These are phyloP conservation scores for Ptychodera flava DNA, from an alignment of 35 echinoderm and acorn worm species.

Conservation along the genomic window DNA sequence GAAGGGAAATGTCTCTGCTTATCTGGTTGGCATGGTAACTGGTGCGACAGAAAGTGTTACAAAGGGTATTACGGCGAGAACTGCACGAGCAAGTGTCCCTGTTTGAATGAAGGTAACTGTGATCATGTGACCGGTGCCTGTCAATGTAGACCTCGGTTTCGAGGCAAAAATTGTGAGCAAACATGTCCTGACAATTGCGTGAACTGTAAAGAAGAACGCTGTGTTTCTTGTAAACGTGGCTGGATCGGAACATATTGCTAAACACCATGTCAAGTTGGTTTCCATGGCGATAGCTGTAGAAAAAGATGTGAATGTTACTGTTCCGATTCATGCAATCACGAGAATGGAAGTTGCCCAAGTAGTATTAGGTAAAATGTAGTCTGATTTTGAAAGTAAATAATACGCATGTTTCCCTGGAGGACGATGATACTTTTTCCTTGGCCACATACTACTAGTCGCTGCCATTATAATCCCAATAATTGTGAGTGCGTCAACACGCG, in stretches of 20 bases:
- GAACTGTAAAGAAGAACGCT: background rate
- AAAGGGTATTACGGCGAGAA: slow-evolving; percentile 40
- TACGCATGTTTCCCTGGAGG: too few relatives aligned
- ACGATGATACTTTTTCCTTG: too few relatives aligned
- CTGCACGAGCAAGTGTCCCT: slow-evolving; percentile 5
- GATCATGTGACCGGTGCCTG: background rate
- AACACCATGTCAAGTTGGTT: slow-evolving; percentile 40
- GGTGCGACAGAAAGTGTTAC: slow-evolving; percentile 38
- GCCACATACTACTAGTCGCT: too few relatives aligned
- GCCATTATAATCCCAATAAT: too few relatives aligned
- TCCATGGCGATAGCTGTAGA: slow-evolving; percentile 59
- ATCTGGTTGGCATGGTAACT: slow-evolving; percentile 56
- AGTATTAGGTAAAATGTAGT: too few relatives aligned
- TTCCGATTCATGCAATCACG: too few relatives aligned
- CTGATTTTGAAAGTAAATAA: too few relatives aligned
- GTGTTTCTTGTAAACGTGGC: slow-evolving; percentile 19
- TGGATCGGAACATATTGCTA: slow-evolving; percentile 45
- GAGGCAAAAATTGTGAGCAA: background rate
- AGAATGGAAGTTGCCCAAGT: too few relatives aligned
- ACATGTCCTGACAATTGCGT: background rate
- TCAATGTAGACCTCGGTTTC: background rate
- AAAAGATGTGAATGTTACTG: slow-evolving; percentile 57
- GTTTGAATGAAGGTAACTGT: background rate
- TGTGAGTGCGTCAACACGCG: too few relatives aligned
- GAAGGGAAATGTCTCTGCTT: slow-evolving; percentile 50